A percentile compares a stretch with the other conserved stretches of the same genome.
Evolutionary conservation across 2,888 invertebrate genomes (phyloP).

Genomic region (Neoaliturus tenellus): DNA sequence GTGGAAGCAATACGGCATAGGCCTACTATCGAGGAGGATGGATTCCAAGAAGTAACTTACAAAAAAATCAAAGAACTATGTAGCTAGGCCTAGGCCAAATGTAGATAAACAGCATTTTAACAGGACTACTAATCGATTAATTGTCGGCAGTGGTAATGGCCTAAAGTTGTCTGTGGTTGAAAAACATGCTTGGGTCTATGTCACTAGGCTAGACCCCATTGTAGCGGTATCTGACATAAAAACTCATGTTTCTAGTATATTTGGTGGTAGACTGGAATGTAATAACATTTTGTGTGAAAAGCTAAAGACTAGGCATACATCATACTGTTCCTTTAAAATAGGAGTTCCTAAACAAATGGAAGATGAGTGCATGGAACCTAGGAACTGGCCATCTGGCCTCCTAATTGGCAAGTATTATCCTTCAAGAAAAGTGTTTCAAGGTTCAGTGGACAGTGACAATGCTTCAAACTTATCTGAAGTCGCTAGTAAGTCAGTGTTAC

Average conservation of each 20-base stretch:
- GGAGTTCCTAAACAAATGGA: neutral
- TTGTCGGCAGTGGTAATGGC: neutral
- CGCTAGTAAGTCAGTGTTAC: neutral
- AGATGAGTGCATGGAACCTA: neutral
- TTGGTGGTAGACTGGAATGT: neutral
- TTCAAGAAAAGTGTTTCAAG: neutral
- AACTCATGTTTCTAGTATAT: neutral
- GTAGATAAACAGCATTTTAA: neutral
- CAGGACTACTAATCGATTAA: neutral
- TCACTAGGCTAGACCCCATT: neutral
- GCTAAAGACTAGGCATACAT: neutral
- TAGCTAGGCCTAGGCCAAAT: neutral
- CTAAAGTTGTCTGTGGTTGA: neutral
- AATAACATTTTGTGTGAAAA: neutral
- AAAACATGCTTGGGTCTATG: neutral
- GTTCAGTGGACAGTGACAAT: neutral
- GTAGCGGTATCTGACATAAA: neutral
- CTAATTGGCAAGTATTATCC: neutral
- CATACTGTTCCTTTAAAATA: neutral
- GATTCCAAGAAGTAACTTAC: neutral
- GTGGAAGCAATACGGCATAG: neutral
- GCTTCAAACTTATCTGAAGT: neutral
- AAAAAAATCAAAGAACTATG: neutral
- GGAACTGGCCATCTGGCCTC: neutral
- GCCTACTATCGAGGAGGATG: neutral